Conservation (phyloP, 2,888 invertebrate species). For the Eilema sororculum region DNA sequence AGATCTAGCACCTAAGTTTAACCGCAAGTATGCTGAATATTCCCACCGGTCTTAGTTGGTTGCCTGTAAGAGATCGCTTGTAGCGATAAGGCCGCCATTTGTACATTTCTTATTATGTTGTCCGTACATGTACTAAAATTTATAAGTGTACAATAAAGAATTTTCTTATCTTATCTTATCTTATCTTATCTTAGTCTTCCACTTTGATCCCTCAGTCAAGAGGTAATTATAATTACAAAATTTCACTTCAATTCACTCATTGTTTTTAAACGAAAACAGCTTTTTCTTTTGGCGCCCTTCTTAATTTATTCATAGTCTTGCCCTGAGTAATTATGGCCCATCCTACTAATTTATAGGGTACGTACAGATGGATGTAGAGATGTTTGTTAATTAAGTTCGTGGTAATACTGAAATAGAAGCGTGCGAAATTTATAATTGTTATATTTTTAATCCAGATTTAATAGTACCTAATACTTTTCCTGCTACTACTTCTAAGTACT, state of each 20-base stretch:
- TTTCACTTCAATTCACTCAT: slow-evolving; percentile 3
- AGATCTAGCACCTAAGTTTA: neutral
- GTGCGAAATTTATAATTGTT: neutral
- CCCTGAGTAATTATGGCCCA: slow-evolving; percentile 15
- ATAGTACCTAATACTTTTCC: neutral
- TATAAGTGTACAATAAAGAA: no score
- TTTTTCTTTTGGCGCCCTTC: slow-evolving; percentile 7
- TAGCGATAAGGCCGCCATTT: no score
- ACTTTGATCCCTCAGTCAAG: neutral
- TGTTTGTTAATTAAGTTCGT: slow-evolving; percentile 14
- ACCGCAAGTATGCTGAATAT: neutral
- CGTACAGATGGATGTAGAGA: slow-evolving; percentile 6
- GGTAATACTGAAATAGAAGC: slow-evolving; percentile 6
- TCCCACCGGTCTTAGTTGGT: no score
- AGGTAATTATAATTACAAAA: neutral
- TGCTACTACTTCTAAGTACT: no score
- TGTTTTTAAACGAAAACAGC: slow-evolving; percentile 11
- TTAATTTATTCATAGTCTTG: slow-evolving; percentile 21
- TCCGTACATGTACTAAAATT: no score
- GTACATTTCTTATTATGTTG: no score
- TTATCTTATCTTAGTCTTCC: neutral
- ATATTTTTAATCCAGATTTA: neutral
- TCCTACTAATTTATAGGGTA: slow-evolving; percentile 14
- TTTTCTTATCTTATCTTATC: no score
- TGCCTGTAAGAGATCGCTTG: no score